Evolutionary conservation across 2,113 vertebrate genomes (phyloP).

Genomic region (Coryphaenoides rupestris): DNA sequence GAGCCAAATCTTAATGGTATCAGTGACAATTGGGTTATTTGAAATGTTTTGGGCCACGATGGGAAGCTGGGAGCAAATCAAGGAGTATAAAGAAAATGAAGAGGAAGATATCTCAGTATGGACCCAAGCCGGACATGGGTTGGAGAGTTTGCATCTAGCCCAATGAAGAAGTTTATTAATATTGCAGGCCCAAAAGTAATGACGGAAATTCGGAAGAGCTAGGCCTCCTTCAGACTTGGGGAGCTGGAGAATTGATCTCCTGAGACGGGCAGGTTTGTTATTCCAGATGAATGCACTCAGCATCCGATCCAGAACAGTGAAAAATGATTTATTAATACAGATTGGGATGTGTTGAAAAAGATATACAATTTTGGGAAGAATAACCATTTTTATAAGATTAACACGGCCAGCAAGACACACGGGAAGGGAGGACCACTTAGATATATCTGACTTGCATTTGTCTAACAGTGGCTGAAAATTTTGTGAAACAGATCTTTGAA

Average conservation of each 20-base stretch:
- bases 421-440: neutral
- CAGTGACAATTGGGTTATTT: too few relatives aligned
- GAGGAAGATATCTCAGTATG: neutral
- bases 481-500: constrained; percentile 2
- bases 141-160: neutral
- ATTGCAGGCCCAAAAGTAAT: neutral
- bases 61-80: neutral
- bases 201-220: neutral
- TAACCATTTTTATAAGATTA: constrained; percentile 3
- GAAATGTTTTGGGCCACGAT: neutral
- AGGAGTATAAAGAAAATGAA: neutral
- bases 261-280: neutral
- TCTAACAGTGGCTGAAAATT: neutral
- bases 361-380: neutral
- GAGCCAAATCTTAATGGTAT: neutral
- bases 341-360: too few relatives aligned
- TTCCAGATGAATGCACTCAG: neutral
- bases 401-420: neutral
- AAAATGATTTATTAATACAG: neutral
- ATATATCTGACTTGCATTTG: too few relatives aligned
- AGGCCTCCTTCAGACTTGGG: constrained; percentile 1
- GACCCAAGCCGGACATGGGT: neutral
- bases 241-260: neutral
- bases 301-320: neutral
- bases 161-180: neutral